Percentiles rank a stretch among this genome's conserved stretches.
Conservation (phyloP, 2,888 invertebrate genomes). For the Cheilosia soror region DNA sequence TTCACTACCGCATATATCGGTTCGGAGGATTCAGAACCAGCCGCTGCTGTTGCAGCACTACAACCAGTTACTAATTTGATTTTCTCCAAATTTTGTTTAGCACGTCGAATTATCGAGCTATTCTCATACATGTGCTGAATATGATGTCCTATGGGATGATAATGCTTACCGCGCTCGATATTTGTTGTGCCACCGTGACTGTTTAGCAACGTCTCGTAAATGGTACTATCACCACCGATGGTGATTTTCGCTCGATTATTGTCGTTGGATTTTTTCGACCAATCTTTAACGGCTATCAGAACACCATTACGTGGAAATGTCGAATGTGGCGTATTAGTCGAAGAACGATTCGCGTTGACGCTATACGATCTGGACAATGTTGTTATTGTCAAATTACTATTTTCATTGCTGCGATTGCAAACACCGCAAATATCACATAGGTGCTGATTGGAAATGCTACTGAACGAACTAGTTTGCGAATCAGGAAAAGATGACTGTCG, state of each 20-base stretch:
- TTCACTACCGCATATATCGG: slow-evolving; percentile 84
- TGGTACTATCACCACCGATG: slow-evolving; percentile 56
- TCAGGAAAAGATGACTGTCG: slow-evolving; percentile 77
- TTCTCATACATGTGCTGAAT: slow-evolving; percentile 81
- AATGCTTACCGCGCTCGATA: slow-evolving; percentile 48
- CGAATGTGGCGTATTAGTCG: slow-evolving; percentile 76
- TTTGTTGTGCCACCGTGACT: slow-evolving; percentile 63
- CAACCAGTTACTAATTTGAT: slow-evolving; percentile 56
- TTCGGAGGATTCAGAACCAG: slow-evolving; percentile 75
- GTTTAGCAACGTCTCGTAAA: slow-evolving; percentile 76
- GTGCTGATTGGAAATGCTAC: slow-evolving; percentile 73
- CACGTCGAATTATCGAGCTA: slow-evolving; percentile 79
- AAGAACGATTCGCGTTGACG: slow-evolving; percentile 75
- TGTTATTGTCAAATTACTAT: slow-evolving; percentile 83
- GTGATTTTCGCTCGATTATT: slow-evolving; percentile 61
- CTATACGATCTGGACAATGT: slow-evolving; percentile 80
- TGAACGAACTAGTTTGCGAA: slow-evolving; percentile 73
- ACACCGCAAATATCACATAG: slow-evolving; percentile 81
- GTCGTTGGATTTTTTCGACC: slow-evolving; percentile 84
- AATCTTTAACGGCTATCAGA: slow-evolving; percentile 87
- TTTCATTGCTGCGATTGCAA: slow-evolving; percentile 84
- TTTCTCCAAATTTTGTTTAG: slow-evolving; percentile 73
- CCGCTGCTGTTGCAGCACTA: slow-evolving; percentile 55
- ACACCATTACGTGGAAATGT: slow-evolving; percentile 85
- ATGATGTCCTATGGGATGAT: slow-evolving; percentile 71